Percentiles rank a stretch among this genome's conserved stretches.
phyloP scores from a whole-genome alignment of 1,140 invertebrate genomes.

The Temnothorax curvispinosus region DNA sequence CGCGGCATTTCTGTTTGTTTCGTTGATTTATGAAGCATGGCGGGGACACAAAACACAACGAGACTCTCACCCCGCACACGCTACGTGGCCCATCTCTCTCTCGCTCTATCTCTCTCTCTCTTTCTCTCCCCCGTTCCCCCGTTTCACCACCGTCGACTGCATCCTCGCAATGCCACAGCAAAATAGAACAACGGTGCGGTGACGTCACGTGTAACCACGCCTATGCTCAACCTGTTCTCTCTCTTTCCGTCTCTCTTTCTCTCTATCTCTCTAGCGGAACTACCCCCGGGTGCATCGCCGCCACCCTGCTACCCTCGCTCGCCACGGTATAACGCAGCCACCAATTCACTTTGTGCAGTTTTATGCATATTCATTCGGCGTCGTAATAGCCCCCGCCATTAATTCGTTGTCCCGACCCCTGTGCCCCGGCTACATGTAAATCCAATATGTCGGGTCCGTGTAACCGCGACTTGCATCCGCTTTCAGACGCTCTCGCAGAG shows the following conservation, averaged over 20 bases:
- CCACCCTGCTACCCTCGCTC: conserved; percentile 28
- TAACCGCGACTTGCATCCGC: conserved; percentile 70
- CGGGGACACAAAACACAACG: conserved; percentile 82
- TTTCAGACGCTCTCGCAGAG: conserved; percentile 9
- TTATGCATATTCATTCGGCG: conserved; percentile 81
- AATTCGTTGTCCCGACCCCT: conserved; percentile 67
- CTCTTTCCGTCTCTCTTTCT: conserved; percentile 37
- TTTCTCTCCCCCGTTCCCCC: neutral
- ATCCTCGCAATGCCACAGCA: conserved; percentile 70
- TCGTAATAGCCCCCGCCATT: conserved; percentile 78
- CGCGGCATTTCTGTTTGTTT: conserved; percentile 82
- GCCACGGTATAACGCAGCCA: conserved; percentile 68
- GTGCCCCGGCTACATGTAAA: conserved; percentile 74
- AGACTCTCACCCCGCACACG: conserved; percentile 64
- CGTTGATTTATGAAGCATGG: conserved; percentile 84
- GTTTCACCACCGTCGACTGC: conserved; percentile 63
- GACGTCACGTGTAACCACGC: conserved; percentile 83
- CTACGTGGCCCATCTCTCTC: conserved; percentile 28
- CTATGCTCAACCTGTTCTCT: conserved; percentile 64
- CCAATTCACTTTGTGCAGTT: conserved; percentile 81
- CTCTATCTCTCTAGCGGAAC: conserved; percentile 48
- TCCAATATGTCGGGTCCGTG: conserved; percentile 74
- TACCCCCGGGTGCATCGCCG: conserved; percentile 44
- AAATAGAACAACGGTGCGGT: conserved; percentile 80
- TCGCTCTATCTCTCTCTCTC: conserved; percentile 42